phyloP scores from a whole-genome alignment of 2,113 vertebrate species.

The Carassius auratus region DNA sequence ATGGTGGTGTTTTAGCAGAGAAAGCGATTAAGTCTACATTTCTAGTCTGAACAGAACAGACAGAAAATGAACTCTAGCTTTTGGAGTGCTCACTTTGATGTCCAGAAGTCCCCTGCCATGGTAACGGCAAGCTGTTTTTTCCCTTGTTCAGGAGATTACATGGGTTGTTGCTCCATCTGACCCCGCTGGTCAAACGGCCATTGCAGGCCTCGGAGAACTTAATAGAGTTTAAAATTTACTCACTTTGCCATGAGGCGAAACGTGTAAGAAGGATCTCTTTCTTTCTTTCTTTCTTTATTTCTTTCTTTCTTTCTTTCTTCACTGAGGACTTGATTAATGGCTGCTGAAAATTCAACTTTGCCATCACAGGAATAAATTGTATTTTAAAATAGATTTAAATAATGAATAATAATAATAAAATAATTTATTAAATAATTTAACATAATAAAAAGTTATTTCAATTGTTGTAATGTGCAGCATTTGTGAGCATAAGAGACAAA shows the following conservation, averaged over 20 bases:
- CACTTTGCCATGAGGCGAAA: conserved; percentile 50
- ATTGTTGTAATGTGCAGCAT: background rate
- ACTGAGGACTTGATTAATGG: no score
- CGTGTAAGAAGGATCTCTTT: conserved; percentile 63
- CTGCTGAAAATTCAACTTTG: no score
- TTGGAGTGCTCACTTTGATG: conserved; percentile 69
- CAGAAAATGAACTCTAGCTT: conserved; percentile 69
- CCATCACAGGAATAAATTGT: background rate
- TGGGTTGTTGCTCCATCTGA: conserved; percentile 84
- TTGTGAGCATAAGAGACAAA: background rate
- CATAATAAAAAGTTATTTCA: no score
- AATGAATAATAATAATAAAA: no score
- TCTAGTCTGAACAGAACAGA: conserved; percentile 68
- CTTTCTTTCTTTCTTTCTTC: background rate
- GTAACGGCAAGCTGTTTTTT: conserved; percentile 67
- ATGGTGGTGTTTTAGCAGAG: conserved; percentile 20
- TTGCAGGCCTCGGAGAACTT: conserved; percentile 72
- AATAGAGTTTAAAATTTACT: conserved; percentile 79
- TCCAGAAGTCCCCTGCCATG: conserved; percentile 67
- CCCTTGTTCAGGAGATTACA: conserved; percentile 83
- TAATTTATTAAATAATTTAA: no score
- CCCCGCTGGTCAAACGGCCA: conserved; percentile 78
- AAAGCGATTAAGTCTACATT: conserved; percentile 71
- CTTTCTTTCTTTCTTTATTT: conserved; percentile 5
- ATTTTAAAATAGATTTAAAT: background rate